These are phyloP conservation scores for Lasius platythorax DNA, from an alignment of 2,888 invertebrate species.

Conservation along the genomic window DNA sequence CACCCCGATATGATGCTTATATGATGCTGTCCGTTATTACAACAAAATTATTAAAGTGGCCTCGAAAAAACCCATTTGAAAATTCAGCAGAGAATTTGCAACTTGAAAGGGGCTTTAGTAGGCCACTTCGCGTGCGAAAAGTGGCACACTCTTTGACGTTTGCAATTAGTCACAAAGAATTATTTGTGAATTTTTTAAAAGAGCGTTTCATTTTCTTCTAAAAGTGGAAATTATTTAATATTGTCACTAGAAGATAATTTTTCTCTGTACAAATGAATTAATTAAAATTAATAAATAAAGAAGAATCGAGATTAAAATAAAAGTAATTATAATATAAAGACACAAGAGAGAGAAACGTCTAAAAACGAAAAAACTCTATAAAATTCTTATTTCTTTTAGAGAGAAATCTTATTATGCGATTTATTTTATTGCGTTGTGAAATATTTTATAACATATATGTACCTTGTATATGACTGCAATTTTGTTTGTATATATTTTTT, in stretches of 20 bases:
- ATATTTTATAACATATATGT: not conserved
- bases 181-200: not conserved
- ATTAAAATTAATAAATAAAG: not conserved
- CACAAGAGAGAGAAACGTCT: not conserved
- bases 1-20: constrained; percentile 4
- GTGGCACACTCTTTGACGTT: constrained; percentile 1
- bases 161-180: constrained; percentile 14
- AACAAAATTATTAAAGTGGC: not conserved
- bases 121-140: not conserved
- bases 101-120: constrained; percentile 11
- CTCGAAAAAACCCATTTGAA: not conserved
- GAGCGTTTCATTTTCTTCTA: not conserved
- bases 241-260: not conserved
- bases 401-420: not conserved
- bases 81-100: constrained; percentile 10
- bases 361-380: not conserved
- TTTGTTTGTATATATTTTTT: constrained; percentile 4
- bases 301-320: not conserved
- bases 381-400: not conserved
- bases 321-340: not conserved
- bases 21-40: not conserved
- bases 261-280: not conserved
- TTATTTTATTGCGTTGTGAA: not conserved
- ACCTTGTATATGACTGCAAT: not conserved
- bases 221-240: not conserved